phyloP scores from a whole-genome alignment of 2,797 vertebrate species.

The Tachyglossus aculeatus region DNA sequence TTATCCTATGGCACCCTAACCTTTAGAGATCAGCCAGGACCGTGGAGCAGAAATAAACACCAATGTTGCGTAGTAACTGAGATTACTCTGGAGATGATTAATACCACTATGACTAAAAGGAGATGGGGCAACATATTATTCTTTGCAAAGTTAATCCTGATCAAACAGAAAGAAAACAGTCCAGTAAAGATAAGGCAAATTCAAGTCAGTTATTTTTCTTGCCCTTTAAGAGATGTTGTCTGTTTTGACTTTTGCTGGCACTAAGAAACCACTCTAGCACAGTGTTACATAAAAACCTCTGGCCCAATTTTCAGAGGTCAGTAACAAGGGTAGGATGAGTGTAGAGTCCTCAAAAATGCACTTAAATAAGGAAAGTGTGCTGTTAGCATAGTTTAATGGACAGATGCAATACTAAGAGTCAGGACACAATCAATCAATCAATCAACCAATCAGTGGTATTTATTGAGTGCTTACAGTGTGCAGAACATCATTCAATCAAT shows the following conservation, averaged over 20 bases:
- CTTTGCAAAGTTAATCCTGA: slow-evolving; percentile 64
- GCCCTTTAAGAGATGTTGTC: not conserved
- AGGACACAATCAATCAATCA: no score
- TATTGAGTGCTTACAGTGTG: no score
- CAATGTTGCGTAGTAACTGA: slow-evolving; percentile 71
- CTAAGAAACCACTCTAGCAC: not conserved
- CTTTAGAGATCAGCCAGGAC: slow-evolving; percentile 44
- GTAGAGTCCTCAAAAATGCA: no score
- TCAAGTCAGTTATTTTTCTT: not conserved
- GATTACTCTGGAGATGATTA: slow-evolving; percentile 79
- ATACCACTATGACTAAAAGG: slow-evolving; percentile 55
- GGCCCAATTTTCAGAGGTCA: not conserved
- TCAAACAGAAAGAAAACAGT: slow-evolving; percentile 42
- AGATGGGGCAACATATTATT: slow-evolving; percentile 52
- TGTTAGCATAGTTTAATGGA: no score
- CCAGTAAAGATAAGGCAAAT: slow-evolving; percentile 27
- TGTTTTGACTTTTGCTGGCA: not conserved
- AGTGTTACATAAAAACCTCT: not conserved
- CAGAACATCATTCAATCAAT: no score
- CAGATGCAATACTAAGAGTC: no score
- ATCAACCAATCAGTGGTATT: no score
- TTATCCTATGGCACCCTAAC: slow-evolving; percentile 57
- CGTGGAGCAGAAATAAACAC: slow-evolving; percentile 72
- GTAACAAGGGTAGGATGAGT: not conserved
- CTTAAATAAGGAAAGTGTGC: no score